These are phyloP conservation scores for Meghimatium bilineatum DNA, from an alignment of 2,888 invertebrate species.

Conservation along the genomic window DNA sequence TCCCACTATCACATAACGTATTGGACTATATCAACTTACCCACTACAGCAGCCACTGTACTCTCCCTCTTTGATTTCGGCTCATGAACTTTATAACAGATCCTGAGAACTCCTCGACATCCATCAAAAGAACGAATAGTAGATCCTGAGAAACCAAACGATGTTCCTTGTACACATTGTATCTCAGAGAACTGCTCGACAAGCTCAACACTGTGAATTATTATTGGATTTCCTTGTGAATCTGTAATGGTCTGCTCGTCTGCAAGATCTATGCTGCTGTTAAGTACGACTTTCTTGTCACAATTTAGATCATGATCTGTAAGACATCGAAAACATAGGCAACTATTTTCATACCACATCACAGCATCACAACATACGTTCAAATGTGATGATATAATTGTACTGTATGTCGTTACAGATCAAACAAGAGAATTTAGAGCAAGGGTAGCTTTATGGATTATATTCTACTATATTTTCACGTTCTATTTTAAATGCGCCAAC, in stretches of 20 bases:
- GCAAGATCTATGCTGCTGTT: not conserved
- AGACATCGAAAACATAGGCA: not conserved
- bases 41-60: no score
- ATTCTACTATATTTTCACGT: no score
- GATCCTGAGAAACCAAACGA: not conserved
- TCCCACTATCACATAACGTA: no score
- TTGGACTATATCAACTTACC: no score
- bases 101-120: constrained; percentile 5
- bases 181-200: constrained; percentile 5
- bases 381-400: no score
- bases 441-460: no score
- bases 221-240: not conserved
- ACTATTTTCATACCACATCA: no score
- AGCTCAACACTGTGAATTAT: not conserved
- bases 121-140: not conserved
- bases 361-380: no score
- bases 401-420: no score
- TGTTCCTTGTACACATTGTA: not conserved
- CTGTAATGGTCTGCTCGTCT: not conserved
- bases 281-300: not conserved
- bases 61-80: no score
- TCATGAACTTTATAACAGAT: not conserved
- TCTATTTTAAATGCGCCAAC: no score
- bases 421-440: no score
- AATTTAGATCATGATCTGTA: not conserved